Base-by-base conservation (phyloP, 1,140 invertebrate species). In the Stegodyphus dumicola region DNA sequence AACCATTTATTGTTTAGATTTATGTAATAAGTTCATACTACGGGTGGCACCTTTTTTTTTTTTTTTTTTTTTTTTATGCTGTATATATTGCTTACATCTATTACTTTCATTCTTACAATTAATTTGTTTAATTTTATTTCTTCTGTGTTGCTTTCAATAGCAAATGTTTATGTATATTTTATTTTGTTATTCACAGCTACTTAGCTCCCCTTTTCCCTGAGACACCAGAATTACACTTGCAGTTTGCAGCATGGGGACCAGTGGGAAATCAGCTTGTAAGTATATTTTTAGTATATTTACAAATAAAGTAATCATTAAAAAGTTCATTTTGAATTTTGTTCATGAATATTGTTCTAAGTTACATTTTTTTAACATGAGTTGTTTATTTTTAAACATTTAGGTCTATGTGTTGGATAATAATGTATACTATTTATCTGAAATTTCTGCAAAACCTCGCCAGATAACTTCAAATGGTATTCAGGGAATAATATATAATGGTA, bases 391-490 rank as follows among this genome's bases (percentile, higher is more conserved):
- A 33, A 33, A 33, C 33, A 33, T 33, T 33, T 60, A 87, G 86
- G 76, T 97, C 87, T 95, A 97, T 90, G 95, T 98, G 3, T 93
- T 96, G 87, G 93, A 97, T 89, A 96, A 97, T 89, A 95, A 98
- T 90, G 95, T 98, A 87, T 98, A 95, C 91, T 98, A 96, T 91
- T 93, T 94, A 60, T 93, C 93, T 74, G 94, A 94, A 9, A 92
- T 93, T 13, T 93, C 92, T 1, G 92, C 93, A 6, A 91, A 92
- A 1, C 93, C 93, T 7, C 94, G 95, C 89, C 92, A 95, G 64
- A 92, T 98, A 54, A 97, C 95, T 0, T 92, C 93, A 73, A 94
- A 93, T 69, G 86, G 96, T 5, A 91, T 94, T 78, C 94, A 95
- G 7, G 95, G 95, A 6, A 93, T 95, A 69, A 92, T 98, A 65